These are phyloP conservation scores for Drosophila histrio DNA, from an alignment of 2,888 invertebrate genomes.

Conservation along the genomic window DNA sequence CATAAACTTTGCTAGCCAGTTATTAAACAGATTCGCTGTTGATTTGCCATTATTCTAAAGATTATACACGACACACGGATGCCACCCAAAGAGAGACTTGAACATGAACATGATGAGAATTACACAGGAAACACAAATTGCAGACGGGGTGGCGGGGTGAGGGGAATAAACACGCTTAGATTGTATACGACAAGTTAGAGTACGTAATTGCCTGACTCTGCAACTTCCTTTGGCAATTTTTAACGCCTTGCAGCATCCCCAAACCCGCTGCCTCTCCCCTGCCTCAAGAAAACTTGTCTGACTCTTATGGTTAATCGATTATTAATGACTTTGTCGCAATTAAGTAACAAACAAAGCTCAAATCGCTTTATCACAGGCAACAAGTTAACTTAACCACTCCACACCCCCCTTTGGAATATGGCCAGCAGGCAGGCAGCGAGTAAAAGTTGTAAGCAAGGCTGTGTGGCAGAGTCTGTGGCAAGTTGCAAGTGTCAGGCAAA, in stretches of 20 bases:
- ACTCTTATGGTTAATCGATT: conserved; percentile 76
- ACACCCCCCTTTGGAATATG: conserved; percentile 5
- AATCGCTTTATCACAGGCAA: conserved; percentile 58
- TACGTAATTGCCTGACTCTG: conserved; percentile 31
- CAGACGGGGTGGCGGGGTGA: background rate
- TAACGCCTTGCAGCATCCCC: conserved; percentile 42
- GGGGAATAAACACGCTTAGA: conserved; percentile 2
- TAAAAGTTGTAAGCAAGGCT: conserved; percentile 62
- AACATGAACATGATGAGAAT: background rate
- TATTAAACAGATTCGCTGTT: conserved; percentile 17
- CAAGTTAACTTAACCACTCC: background rate
- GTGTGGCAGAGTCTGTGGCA: conserved; percentile 25
- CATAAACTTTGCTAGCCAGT: background rate
- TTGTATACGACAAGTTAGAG: background rate
- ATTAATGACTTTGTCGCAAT: conserved; percentile 79
- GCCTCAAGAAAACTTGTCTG: conserved; percentile 16
- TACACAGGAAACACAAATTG: conserved; percentile 56
- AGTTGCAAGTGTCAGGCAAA: conserved; percentile 38
- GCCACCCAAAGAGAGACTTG: conserved; percentile 22
- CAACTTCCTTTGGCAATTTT: conserved; percentile 39
- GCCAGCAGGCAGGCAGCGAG: conserved; percentile 54
- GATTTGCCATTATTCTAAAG: conserved; percentile 17
- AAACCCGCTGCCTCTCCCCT: background rate
- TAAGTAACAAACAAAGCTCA: conserved; percentile 66
- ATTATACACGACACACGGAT: conserved; percentile 2